These are phyloP conservation scores for Crotophaga sulcirostris DNA, from an alignment of 2,113 vertebrate species.

Conservation along the genomic window DNA sequence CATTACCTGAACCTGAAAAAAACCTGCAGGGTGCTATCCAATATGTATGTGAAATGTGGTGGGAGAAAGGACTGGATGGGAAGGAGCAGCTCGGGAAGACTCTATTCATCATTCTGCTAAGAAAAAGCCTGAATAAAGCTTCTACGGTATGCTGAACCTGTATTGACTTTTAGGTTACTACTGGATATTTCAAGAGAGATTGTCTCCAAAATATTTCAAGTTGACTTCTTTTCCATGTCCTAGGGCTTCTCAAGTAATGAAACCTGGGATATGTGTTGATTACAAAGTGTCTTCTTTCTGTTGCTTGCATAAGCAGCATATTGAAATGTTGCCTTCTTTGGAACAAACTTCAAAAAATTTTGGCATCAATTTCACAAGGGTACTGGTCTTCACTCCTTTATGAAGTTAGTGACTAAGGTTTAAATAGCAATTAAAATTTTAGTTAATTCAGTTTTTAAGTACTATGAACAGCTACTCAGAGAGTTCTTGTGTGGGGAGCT, in stretches of 20 bases:
- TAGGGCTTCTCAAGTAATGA: background rate
- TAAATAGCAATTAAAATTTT: background rate
- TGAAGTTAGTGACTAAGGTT: background rate
- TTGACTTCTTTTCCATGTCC: background rate
- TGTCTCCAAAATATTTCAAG: background rate
- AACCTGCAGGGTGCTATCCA: constrained; percentile 75
- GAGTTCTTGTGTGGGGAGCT: background rate
- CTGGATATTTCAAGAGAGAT: background rate
- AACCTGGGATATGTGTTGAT: accelerated
- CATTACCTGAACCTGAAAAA: constrained; percentile 75
- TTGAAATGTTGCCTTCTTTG: background rate
- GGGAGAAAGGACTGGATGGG: constrained; percentile 86
- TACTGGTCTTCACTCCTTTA: background rate
- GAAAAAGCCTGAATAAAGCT: constrained; percentile 81
- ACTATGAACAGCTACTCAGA: background rate
- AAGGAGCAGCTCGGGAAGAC: constrained; percentile 88
- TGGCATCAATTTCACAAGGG: background rate
- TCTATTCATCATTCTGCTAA: constrained; percentile 80
- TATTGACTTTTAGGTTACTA: background rate
- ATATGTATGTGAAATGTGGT: constrained; percentile 85
- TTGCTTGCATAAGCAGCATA: background rate
- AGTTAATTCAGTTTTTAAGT: background rate
- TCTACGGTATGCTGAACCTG: constrained; percentile 62
- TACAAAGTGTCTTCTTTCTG: background rate
- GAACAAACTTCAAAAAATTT: background rate